Evolutionary conservation across 2,888 invertebrate species (phyloP), one percentile per base, ranked within the genome.

Genomic region (Oegoconia quadripuncta): DNA sequence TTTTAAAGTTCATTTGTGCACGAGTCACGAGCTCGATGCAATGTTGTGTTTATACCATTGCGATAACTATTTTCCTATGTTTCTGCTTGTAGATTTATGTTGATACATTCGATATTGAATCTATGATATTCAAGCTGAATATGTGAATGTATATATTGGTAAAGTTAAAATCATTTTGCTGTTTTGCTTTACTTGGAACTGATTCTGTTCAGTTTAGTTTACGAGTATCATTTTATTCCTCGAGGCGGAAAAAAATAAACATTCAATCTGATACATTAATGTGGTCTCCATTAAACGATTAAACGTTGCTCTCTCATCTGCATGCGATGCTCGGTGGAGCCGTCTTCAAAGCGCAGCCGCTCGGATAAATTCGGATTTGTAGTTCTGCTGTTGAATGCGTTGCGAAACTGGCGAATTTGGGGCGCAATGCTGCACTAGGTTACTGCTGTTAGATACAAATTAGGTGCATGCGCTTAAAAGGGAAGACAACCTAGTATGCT

Each of bases 231-330:
- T 34, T 34, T 34, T 34, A 34, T 34, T 34, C 27, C 17, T 14
- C 28, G 12, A 14, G 14, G n/a, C 59, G 57, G 50, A 59, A 64
- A 63, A n/a, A 68, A 72, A 65, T 59, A 71, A 71, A 66, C 59
- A 63, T 67, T 69, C 63, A 57, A 78, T 77, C 76, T 65, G 77
- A 78, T 78, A 76, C 74, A 75, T 74, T 77, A 79, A 75, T 76
- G 69, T 67, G 71, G 70, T 71, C 71, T 74, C 74, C 77, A 79
- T 76, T 78, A 76, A 77, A 80, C 74, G 78, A 79, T 79, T 80
- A 77, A 81, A 72, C 68, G 70, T 71, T 72, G 72, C 70, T 68
- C 74, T 65, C 74, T 78, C 78, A 80, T 79, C 76, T 81, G 78
- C 76, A 81, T 81, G 76, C 76, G 67, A 72, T 63, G 66, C 60